Base-by-base conservation (phyloP, 2,113 vertebrate species). In the Grantiella picta region DNA sequence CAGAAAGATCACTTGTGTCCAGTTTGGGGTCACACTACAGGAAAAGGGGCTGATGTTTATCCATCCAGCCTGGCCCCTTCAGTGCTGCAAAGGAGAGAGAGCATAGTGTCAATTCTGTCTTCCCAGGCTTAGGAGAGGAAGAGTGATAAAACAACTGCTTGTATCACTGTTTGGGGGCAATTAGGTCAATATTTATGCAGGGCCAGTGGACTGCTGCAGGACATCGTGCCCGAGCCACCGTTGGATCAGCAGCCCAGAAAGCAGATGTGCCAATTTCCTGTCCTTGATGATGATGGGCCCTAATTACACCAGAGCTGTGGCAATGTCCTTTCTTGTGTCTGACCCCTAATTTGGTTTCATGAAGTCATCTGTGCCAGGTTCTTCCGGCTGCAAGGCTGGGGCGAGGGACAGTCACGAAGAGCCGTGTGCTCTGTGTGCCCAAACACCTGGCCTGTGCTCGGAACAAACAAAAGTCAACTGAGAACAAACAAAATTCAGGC, bases 181-280 rank as follows among this genome's bases (percentile, higher is more conserved):
- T 91, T 75, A 47, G 78, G 63, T 31, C 63, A 49, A 7, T 69
- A 36, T 90, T 83, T 49, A 11, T 24, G 93, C 92, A 79, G 93
- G 97, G 82, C 96, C 94, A 45, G 89, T 5, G 18, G 88, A 92
- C 89, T 92, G 89, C 97, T 86, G 92, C 94, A 72, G 94, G 95
- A 70, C 97, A 94, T 95, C 3, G 12, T 13, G 49, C 89, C 42
- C 50, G 31, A 96, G 96, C 95, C 95, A 18, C 96, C 63, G 63
- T 91, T 84, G 95, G 95, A 96, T 94, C 97, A 89, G 91, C 97
- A 98, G 97, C 95, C 97, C 86, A 84, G 94, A 97, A 97, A 98
- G 97, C 98, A 98, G 98, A 98, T 98, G 98, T 98, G 97, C 97
- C 97, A 96, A 97, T 98, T 98, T 98, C 98, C 97, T 98, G 97